phyloP scores from a whole-genome alignment of 2,888 invertebrate species.

The Apotomis turbidana region DNA sequence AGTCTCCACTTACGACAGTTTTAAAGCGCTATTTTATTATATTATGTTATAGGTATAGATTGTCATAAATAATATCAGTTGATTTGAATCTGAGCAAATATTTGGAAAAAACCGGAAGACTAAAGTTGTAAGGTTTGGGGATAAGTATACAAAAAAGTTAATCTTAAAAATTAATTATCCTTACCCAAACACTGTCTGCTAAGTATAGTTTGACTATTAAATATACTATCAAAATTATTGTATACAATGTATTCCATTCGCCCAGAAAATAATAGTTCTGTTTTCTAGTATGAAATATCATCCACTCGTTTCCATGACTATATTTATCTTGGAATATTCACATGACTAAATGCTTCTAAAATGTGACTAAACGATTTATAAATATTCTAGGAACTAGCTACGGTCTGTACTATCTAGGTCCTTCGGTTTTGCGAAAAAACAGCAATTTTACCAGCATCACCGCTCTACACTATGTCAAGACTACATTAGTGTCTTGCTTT shows the following conservation, averaged over 20 bases:
- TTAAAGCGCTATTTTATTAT: not conserved
- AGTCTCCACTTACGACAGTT: not conserved
- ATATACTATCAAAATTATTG: not conserved
- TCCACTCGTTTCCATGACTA: not conserved
- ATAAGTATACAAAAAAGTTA: not conserved
- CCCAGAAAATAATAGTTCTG: not conserved
- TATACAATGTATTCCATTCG: too few species aligned
- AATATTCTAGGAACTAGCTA: constrained; percentile 1
- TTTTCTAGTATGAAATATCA: not conserved
- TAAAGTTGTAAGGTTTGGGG: not conserved
- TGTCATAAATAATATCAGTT: constrained; percentile 3
- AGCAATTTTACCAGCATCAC: not conserved
- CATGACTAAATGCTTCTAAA: constrained; percentile 17
- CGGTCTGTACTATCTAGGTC: not conserved
- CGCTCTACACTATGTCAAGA: not conserved
- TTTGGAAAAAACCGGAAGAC: constrained; percentile 12
- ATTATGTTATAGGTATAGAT: not conserved
- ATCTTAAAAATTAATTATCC: too few species aligned
- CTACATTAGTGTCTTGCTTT: not conserved
- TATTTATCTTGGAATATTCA: not conserved
- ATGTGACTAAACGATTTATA: constrained; percentile 2
- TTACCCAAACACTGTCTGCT: not conserved
- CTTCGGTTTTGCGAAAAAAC: not conserved
- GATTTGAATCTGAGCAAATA: constrained; percentile 15
- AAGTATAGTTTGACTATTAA: constrained; percentile 6